Base-by-base conservation (phyloP, 1,140 invertebrate species). In the Ladona fulva region DNA sequence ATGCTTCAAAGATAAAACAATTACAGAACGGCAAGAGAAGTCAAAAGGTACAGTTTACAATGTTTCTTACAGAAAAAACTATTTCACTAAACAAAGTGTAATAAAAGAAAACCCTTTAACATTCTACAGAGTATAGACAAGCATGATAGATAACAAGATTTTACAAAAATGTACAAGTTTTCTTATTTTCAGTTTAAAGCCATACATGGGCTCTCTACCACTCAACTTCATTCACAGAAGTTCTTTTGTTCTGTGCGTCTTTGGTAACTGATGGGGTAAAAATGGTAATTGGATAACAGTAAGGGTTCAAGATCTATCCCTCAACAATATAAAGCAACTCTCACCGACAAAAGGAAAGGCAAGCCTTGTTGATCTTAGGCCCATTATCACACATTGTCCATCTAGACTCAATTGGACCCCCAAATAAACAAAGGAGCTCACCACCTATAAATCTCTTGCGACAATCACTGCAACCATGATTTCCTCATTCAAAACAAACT, bases 71-170 rank as follows among this genome's bases (percentile, higher is more conserved):
- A 66, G 52, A 66, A 66, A 11, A 66, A 66, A 66, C 52, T 66
- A 66, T 66, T 66, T 12, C 52, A 66, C 52, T 66, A 22, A 66
- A 66, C 52, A 66, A 66, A 66, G 52, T 66, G n/a, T 66, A 66
- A 66, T 37, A 37, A 37, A 37, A 37, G 29, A 37, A 66, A 66
- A 66, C 52, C 52, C n/a, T 66, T 66, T 66, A 66, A 66, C 52
- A 66, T 66, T 66, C 52, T 66, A 66, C 52, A 66, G 14, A 66
- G 52, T 66, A 66, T 66, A 66, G 52, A 66, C 52, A 66, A 66
- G 52, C 52, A 66, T 22, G n/a, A 66, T 66, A 66, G 52, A 22
- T 66, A 66, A 66, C 52, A 66, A 66, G 16, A 66, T 16, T 66
- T 66, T 66, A 66, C 52, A 66, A 66, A 66, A 66, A 66, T 66